Conservation (phyloP, 2,797 vertebrate genomes). For the Zalophus californianus region DNA sequence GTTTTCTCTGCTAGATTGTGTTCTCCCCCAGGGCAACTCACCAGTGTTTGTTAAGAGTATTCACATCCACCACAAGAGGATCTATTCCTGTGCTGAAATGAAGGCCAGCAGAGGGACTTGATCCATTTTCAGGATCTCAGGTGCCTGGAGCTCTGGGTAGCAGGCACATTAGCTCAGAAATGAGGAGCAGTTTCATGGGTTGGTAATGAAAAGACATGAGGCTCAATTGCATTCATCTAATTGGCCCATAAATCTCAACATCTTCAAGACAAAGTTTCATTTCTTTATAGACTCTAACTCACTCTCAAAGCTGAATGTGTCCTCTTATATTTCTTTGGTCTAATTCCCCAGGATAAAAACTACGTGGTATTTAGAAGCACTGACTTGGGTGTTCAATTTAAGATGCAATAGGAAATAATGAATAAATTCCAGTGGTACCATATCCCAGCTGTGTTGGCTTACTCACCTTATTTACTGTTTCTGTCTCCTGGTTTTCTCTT, state of each 20-base stretch:
- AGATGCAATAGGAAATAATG: too few species aligned
- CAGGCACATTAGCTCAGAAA: not conserved
- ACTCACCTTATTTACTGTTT: not conserved
- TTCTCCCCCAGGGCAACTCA: not conserved
- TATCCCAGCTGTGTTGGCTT: not conserved
- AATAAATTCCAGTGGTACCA: not conserved
- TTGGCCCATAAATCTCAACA: conserved; percentile 20
- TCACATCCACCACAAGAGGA: not conserved
- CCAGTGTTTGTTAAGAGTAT: not conserved
- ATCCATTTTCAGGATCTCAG: conserved; percentile 46
- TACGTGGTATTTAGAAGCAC: not conserved
- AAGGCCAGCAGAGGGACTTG: not conserved
- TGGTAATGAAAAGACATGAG: not conserved
- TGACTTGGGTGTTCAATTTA: not conserved
- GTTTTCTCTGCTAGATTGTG: not conserved
- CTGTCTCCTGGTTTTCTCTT: not conserved
- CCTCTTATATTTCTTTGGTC: conserved; percentile 24
- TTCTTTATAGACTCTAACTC: not conserved
- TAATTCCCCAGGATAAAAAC: not conserved
- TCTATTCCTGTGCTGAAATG: not conserved
- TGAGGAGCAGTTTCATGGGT: not conserved
- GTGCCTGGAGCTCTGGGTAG: not conserved
- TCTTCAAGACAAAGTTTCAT: conserved; percentile 26
- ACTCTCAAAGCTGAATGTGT: not conserved
- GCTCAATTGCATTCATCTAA: not conserved